Base-by-base conservation (phyloP, 1,140 invertebrate genomes). In the Campoletis sonorensis region DNA sequence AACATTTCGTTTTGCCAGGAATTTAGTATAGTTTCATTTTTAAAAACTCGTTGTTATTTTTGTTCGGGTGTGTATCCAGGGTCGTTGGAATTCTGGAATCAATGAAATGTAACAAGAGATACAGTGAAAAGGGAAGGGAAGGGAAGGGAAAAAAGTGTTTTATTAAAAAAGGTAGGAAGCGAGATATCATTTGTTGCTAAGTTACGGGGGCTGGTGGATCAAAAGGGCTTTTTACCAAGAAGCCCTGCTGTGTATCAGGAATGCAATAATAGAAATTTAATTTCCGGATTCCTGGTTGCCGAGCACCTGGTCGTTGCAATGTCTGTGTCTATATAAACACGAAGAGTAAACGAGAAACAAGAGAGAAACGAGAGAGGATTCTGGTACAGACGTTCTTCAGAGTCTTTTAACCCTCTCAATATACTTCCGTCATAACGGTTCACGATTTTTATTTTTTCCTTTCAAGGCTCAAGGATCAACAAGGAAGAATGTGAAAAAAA, bases 341-440 rank as follows among this genome's bases (percentile, higher is more conserved):
- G 51, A 30, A 23, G 54, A 8, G 8, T 30, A 26, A 33, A 64
- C 51, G 71, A 61, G 23, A 30, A 49, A 76, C 27, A 40, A 1
- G 49, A 64, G 30, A 45, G n/a, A 79, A 79, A 51, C 33, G 27
- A 51, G 11, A 49, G 40, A 73, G 40, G n/a, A 49, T 23, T 40
- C 16, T 1, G 71, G n/a, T 21, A 54, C 51, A n/a, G n/a, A 21
- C 40, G n/a, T 45, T 54, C 33, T n/a, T 49, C 51, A 54, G 40
- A 5, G 72, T n/a, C 5, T 72, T 45, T 73, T n/a, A 75, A 54
- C 49, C 72, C 72, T 21, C 33, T 54, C 72, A 21, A 54, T n/a
- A 54, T 21, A 13, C n/a, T 75, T 54, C 21, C 75, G 79, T 84
- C 85, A 88, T 64, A 64, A 90, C 89, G 86, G 89, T 90, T 54